Evolutionary conservation across 2,797 vertebrate genomes (phyloP), one percentile per base, ranked within the genome.

Genomic region (Vireo griseus): DNA sequence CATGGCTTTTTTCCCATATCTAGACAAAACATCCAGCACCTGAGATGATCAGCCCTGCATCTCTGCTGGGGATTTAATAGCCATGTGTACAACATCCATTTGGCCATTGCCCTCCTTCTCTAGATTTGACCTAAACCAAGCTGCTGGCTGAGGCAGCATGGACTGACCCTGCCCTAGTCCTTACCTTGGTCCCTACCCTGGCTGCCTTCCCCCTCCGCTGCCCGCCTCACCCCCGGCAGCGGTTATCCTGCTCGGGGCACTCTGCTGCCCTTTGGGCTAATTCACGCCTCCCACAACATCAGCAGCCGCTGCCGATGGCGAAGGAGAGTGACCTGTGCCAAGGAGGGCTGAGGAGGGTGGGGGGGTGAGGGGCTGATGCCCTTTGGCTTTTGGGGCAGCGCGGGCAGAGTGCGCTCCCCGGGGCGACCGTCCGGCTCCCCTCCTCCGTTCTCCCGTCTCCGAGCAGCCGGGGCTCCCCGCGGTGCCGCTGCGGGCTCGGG

Each of bases 181-280:
- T 16, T 54, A 7, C 22, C 25, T 45, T 2, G 59, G 18, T 18
- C 26, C 33, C 19, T 55, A 8, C 20, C 25, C 50, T 1, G 59
- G 18, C 10, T 28, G 51, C 75, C 31, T 47, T n/a, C 21, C 40
- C 21, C 7, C 39, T 9, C 16, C 2, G 2, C 55, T 16, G 73
- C 14, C 37, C 24, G 5, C 15, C 51, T 19, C 2, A 2, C 4
- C 22, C 18, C 24, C 3, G 13, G 50, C 28, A 37, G 18, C 0
- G 9, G 14, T 51, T 31, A 6, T 5, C 31, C 29, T 2, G 37
- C 40, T 22, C 20, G 6, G 63, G 81, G 4, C 44, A 31, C 63
- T 24, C 40, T 4, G 48, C 52, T 54, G 67, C 39, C 51, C 62
- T n/a, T 10, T 1, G 66, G 31, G 39, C 50, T 42, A 11, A n/a